These are phyloP conservation scores for Hypolimnas misippus DNA, from an alignment of 2,888 invertebrate genomes.

Conservation along the genomic window DNA sequence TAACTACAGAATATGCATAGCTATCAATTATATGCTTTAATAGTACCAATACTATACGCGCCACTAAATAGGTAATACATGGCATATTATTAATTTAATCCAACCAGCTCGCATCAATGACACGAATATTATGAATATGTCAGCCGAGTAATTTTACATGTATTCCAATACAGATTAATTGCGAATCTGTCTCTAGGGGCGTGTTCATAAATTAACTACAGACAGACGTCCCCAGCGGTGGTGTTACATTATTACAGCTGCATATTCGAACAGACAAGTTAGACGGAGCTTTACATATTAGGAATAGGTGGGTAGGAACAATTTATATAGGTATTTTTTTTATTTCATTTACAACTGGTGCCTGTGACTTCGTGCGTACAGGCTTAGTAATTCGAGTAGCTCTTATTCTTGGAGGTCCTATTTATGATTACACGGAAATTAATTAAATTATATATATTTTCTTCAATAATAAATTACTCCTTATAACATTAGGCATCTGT, in stretches of 20 bases:
- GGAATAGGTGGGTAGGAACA: background rate
- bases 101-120: constrained; percentile 1
- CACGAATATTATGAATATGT: constrained; percentile 30
- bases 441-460: too few relatives aligned
- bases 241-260: background rate
- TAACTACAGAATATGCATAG: too few relatives aligned
- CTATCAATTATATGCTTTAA: too few relatives aligned
- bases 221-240: constrained; percentile 26
- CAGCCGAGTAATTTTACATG: constrained; percentile 30
- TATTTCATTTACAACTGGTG: too few relatives aligned
- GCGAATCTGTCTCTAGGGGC: constrained; percentile 28
- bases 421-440: too few relatives aligned
- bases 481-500: too few relatives aligned
- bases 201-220: constrained; percentile 35
- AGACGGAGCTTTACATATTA: background rate
- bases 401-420: too few relatives aligned
- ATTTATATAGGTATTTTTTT: background rate
- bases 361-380: too few relatives aligned
- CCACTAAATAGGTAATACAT: background rate
- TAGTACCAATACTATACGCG: background rate
- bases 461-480: too few relatives aligned
- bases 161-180: constrained; percentile 36
- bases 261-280: constrained; percentile 7
- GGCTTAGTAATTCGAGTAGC: too few relatives aligned
- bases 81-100: constrained; percentile 11